Evolutionary conservation across 2,113 vertebrate genomes (phyloP).

Genomic region (Solenodon paradoxus): DNA sequence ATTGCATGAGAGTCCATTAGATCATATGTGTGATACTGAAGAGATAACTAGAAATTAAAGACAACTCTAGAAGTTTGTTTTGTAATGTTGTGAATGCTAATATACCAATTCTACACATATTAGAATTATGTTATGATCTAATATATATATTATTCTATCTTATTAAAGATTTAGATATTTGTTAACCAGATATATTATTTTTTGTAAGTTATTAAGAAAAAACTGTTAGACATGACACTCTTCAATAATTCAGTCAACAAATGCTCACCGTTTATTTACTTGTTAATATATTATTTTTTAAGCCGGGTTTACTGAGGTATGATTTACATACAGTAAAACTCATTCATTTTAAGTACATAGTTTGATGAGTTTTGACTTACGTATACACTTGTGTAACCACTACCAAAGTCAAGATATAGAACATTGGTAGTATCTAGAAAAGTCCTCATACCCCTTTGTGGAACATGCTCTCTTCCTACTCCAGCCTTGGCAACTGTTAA

Average conservation of each 20-base stretch:
- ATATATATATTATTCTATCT: constrained; percentile 4
- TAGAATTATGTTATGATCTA: constrained; percentile 30
- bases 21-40: neutral
- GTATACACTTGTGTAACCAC: neutral
- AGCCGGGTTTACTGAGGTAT: neutral
- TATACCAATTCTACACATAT: neutral
- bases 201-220: neutral
- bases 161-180: constrained; percentile 50
- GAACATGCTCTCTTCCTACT: neutral
- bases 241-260: constrained; percentile 26
- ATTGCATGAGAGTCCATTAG: neutral
- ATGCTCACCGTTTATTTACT: neutral
- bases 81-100: neutral
- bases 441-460: neutral
- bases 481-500: neutral
- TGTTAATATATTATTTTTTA: constrained; percentile 4
- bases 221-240: neutral
- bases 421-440: neutral
- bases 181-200: constrained; percentile 19
- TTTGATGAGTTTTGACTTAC: neutral
- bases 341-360: neutral
- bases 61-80: constrained; percentile 3
- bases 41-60: neutral
- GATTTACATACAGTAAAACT: neutral
- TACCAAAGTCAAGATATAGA: neutral